Conservation (phyloP, 2,888 invertebrate species). For the Agrilus biguttatus region DNA sequence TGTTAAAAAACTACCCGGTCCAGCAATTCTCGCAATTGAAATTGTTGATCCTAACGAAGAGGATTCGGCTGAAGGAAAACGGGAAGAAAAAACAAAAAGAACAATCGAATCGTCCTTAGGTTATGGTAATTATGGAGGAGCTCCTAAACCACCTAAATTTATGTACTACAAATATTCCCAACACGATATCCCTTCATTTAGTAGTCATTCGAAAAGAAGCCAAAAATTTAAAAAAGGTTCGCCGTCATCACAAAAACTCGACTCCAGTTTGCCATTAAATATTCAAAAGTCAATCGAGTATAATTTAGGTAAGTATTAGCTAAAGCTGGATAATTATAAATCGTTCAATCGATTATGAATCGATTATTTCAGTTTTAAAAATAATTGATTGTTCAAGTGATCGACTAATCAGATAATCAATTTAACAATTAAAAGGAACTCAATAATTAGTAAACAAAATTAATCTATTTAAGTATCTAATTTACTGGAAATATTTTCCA, state of each 20-base stretch:
- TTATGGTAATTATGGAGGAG: constrained; percentile 37
- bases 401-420: too few species aligned
- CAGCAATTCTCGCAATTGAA: constrained; percentile 47
- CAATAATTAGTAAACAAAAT: too few species aligned
- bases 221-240: constrained; percentile 4
- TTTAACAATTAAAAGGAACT: too few species aligned
- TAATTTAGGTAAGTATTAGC: constrained; percentile 12
- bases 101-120: constrained; percentile 61
- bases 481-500: too few species aligned
- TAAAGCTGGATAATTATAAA: too few species aligned
- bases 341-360: too few species aligned
- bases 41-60: constrained; percentile 42
- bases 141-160: constrained; percentile 37
- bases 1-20: constrained; percentile 21
- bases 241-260: constrained; percentile 1
- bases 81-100: constrained; percentile 41
- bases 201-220: constrained; percentile 10
- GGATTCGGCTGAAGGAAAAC: constrained; percentile 19
- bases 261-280: constrained; percentile 8
- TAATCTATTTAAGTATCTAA: too few species aligned
- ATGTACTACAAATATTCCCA: constrained; percentile 59
- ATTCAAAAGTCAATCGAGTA: constrained; percentile 20
- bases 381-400: too few species aligned
- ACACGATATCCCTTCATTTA: constrained; percentile 39
- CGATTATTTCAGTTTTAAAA: too few species aligned